Conservation (phyloP, 2,113 vertebrate species). For the Pseudorasbora parva region DNA sequence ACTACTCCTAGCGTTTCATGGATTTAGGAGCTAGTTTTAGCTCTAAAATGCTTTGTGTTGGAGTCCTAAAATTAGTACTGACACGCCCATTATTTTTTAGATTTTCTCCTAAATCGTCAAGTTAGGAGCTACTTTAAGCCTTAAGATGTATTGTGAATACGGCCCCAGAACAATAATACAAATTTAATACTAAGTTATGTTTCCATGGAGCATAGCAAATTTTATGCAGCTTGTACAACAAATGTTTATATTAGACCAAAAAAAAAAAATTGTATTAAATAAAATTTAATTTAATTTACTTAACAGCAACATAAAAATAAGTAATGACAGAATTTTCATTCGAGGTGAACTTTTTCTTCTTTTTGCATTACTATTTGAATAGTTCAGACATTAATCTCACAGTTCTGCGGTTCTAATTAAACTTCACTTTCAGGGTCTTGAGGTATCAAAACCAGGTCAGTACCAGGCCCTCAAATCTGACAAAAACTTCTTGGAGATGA, state of each 20-base stretch:
- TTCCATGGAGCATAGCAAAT: too few species aligned
- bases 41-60: too few species aligned
- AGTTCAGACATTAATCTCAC: not conserved
- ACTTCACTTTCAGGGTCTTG: conserved; percentile 65
- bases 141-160: too few species aligned
- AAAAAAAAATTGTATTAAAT: too few species aligned
- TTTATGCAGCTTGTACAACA: not conserved
- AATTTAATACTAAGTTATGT: too few species aligned
- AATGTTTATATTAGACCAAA: not conserved
- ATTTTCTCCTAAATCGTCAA: too few species aligned
- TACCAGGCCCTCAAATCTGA: conserved; percentile 71
- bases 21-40: too few species aligned
- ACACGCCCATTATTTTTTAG: too few species aligned
- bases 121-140: too few species aligned
- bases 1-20: too few species aligned
- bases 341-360: not conserved
- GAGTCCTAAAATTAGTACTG: too few species aligned
- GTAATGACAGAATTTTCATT: not conserved
- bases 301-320: not conserved
- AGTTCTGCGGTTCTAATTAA: not conserved
- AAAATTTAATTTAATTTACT: not conserved
- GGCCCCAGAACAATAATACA: too few species aligned
- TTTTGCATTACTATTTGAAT: not conserved
- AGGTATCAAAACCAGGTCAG: conserved; percentile 73
- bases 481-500: conserved; percentile 72